phyloP scores from a whole-genome alignment of 2,113 vertebrate genomes.

The Aleadryas rufinucha region DNA sequence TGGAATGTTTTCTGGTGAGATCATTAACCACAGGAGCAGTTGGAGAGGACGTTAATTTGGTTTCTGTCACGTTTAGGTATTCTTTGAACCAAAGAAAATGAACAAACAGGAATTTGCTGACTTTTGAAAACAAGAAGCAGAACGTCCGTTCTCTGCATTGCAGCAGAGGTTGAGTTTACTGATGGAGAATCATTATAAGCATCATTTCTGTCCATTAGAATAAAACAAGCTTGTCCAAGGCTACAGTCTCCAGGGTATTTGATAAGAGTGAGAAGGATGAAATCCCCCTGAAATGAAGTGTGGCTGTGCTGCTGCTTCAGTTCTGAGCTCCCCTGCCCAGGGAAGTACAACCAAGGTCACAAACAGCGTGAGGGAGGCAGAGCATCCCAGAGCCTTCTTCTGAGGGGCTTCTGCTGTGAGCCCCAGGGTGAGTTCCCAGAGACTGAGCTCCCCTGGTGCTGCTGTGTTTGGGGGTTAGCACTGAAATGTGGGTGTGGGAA shows the following conservation, averaged over 20 bases:
- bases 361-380: background rate
- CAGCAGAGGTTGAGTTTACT: background rate
- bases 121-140: background rate
- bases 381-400: background rate
- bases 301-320: background rate
- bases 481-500: background rate
- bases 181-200: background rate
- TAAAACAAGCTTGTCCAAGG: background rate
- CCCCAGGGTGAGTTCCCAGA: background rate
- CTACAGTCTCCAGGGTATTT: background rate
- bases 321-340: background rate
- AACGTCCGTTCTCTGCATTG: background rate
- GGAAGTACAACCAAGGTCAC: background rate
- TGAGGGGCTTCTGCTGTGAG: background rate
- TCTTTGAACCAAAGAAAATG: background rate
- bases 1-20: background rate
- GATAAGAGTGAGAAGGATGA: background rate
- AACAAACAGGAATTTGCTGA: conserved; percentile 47
- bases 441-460: accelerated
- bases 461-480: background rate
- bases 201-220: background rate
- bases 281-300: background rate
- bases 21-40: background rate
- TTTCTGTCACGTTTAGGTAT: background rate
- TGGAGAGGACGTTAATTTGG: background rate